A percentile compares a stretch with the other conserved stretches of the same genome.
These are phyloP conservation scores for Scomber colias DNA, from an alignment of 2,113 vertebrate genomes.

Conservation along the genomic window DNA sequence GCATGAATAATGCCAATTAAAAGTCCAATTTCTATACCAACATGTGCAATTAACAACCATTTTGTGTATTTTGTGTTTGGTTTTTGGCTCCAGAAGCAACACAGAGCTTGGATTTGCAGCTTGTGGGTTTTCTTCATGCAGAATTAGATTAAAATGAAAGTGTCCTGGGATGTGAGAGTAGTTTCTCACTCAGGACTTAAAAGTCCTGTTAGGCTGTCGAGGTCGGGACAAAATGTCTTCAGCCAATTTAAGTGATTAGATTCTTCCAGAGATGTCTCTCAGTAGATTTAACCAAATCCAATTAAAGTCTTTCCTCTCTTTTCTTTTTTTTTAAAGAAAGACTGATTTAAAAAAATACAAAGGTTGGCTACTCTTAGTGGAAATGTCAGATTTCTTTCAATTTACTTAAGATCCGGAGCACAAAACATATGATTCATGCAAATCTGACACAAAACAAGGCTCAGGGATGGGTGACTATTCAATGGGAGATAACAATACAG, in stretches of 20 bases:
- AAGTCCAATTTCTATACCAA: slow-evolving; percentile 21
- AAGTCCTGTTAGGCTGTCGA: neutral
- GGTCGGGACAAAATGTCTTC: slow-evolving; percentile 8
- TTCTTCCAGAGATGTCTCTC: neutral
- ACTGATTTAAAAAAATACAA: neutral
- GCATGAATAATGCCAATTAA: slow-evolving; percentile 17
- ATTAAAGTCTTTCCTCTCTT: neutral
- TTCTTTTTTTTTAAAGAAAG: too few species aligned
- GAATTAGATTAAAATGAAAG: slow-evolving; percentile 43
- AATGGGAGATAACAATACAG: neutral
- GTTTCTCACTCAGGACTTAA: slow-evolving; percentile 35
- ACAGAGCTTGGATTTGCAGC: neutral
- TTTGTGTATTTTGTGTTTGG: slow-evolving; percentile 22
- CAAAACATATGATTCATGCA: neutral
- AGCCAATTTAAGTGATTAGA: neutral
- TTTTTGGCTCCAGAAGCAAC: slow-evolving; percentile 5
- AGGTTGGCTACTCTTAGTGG: neutral
- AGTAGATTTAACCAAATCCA: neutral
- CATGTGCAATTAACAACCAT: slow-evolving; percentile 37
- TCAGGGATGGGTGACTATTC: neutral
- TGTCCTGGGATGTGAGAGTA: slow-evolving; percentile 31
- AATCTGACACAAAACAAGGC: neutral
- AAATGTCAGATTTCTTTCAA: neutral
- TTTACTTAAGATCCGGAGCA: neutral
- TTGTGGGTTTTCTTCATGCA: neutral